phyloP scores from a whole-genome alignment of 2,797 vertebrate species.

The Masticophis lateralis region DNA sequence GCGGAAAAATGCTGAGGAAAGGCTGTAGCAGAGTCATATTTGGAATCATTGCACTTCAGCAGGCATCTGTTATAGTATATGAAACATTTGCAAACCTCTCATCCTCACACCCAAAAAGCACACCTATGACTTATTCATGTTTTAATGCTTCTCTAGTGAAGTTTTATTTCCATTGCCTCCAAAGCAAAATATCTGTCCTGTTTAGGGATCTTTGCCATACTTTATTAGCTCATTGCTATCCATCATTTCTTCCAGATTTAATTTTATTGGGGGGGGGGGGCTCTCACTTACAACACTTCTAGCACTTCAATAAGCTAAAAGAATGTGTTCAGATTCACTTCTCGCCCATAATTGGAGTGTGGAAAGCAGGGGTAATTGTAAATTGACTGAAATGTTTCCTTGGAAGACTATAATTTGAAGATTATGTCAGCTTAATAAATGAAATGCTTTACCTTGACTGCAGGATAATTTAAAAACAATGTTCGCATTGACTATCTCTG shows the following conservation, averaged over 20 bases:
- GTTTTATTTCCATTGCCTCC: not conserved
- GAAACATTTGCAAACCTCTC: not conserved
- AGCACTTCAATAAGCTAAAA: not conserved
- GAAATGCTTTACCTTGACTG: slow-evolving; percentile 45
- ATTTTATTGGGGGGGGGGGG: slow-evolving; percentile 15
- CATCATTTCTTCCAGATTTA: not conserved
- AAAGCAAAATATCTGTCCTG: not conserved
- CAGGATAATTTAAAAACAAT: slow-evolving; percentile 48
- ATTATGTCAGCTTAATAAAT: slow-evolving; percentile 56
- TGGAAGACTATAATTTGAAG: slow-evolving; percentile 56
- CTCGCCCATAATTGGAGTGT: slow-evolving; percentile 42
- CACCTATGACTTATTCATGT: not conserved
- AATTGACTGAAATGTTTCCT: slow-evolving; percentile 43
- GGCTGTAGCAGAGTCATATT: not conserved
- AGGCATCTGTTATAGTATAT: not conserved
- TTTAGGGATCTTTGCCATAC: not conserved
- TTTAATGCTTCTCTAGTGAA: not conserved
- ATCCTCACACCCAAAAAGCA: not conserved
- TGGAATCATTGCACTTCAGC: not conserved
- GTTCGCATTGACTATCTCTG: slow-evolving; percentile 39
- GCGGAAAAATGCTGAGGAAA: not conserved
- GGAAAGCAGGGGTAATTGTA: slow-evolving; percentile 54
- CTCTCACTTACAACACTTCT: not conserved
- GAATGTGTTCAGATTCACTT: not conserved
- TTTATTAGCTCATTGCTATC: not conserved